These are phyloP conservation scores for Mythimna vitellina DNA, from an alignment of 2,888 invertebrate species.

Conservation along the genomic window DNA sequence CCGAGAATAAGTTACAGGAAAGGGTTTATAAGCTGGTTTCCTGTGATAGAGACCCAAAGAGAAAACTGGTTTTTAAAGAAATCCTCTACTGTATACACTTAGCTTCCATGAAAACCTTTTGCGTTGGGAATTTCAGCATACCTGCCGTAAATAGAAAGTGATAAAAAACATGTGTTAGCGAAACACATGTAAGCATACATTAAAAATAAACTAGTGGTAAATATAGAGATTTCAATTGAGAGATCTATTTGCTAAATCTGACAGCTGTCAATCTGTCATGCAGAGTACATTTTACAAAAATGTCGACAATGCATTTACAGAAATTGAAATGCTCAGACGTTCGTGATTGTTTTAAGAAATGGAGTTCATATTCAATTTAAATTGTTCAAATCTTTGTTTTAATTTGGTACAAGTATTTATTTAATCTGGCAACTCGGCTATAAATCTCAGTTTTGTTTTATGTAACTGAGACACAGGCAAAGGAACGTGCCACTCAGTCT, in stretches of 20 bases:
- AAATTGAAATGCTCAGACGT: constrained; percentile 23
- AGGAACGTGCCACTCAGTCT: not conserved
- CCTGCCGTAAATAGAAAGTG: no score
- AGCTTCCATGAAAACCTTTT: no score
- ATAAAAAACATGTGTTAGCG: not conserved
- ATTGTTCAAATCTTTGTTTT: constrained; percentile 13
- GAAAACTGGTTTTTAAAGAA: no score
- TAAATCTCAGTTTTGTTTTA: not conserved
- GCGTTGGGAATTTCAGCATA: no score
- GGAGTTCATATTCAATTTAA: not conserved
- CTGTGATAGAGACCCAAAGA: no score
- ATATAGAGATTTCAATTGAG: not conserved
- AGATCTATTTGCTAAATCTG: constrained; percentile 1
- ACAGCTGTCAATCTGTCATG: constrained; percentile 19
- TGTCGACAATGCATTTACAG: constrained; percentile 2
- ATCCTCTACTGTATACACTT: no score
- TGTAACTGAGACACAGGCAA: not conserved
- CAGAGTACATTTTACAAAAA: not conserved
- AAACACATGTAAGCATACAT: not conserved
- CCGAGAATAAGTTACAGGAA: no score
- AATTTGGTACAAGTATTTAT: constrained; percentile 5
- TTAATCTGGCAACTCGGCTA: constrained; percentile 4
- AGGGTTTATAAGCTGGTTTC: no score
- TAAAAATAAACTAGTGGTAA: not conserved
- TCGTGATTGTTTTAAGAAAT: constrained; percentile 9